These are phyloP conservation scores for Melikaiella ostensackeni DNA, from an alignment of 2,888 invertebrate genomes.

Conservation along the genomic window DNA sequence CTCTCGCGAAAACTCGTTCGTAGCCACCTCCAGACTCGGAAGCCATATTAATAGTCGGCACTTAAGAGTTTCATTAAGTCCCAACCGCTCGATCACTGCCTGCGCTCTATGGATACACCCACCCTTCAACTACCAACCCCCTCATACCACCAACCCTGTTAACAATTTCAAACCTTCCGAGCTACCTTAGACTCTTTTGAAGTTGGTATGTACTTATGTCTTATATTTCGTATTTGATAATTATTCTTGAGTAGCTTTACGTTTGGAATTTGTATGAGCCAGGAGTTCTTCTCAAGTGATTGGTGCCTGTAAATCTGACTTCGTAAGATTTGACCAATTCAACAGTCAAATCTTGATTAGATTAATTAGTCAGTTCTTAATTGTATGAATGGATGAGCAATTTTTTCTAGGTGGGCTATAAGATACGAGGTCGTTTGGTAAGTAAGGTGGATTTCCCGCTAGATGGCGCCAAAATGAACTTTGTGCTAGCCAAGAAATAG, in stretches of 20 bases:
- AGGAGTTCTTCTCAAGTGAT: neutral
- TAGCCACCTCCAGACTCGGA: constrained; percentile 64
- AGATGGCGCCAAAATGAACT: too few relatives aligned
- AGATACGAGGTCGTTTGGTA: too few relatives aligned
- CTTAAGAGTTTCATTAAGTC: constrained; percentile 76
- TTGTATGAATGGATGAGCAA: too few relatives aligned
- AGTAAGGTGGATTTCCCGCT: too few relatives aligned
- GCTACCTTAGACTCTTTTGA: constrained; percentile 18
- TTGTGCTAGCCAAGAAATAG: too few relatives aligned
- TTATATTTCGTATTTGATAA: constrained; percentile 27
- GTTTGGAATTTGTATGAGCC: neutral
- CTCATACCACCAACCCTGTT: constrained; percentile 21
- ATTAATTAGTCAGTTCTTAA: too few relatives aligned
- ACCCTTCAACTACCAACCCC: neutral
- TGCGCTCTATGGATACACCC: constrained; percentile 9
- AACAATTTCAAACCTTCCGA: neutral
- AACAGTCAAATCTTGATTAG: neutral
- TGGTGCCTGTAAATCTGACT: neutral
- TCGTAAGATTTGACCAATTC: neutral
- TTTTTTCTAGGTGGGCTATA: too few relatives aligned
- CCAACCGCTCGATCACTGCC: constrained; percentile 74
- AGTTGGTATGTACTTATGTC: constrained; percentile 24
- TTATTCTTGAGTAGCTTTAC: constrained; percentile 15
- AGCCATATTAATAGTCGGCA: constrained; percentile 75
- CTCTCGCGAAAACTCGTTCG: constrained; percentile 55